Base-by-base conservation (phyloP, 2,113 vertebrate genomes). In the Boulengeromyrus knoepffleri region DNA sequence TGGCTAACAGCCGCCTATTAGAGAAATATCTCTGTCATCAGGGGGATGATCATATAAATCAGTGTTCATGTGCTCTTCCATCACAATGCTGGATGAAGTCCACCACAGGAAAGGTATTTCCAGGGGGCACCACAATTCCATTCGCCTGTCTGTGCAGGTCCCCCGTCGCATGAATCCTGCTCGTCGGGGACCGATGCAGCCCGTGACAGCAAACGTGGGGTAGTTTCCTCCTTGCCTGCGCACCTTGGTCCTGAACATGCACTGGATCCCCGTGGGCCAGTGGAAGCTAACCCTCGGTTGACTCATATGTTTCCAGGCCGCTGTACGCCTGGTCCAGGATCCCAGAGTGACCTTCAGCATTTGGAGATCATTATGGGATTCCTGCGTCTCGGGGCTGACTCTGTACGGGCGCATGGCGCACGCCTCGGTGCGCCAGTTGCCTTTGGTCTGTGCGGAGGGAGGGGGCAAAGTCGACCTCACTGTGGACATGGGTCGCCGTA, bases 41-140 rank as follows among this genome's bases (percentile, higher is more conserved):
- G 87, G 90, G 93, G 89, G 92, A 93, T 88, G 91, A 95, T 94
- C 91, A 74, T 92, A 93, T 95, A 95, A 95, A 95, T 95, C 93
- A 95, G 92, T 62, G 91, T 91, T 94, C 93, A 90, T 93, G 93
- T 93, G 94, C 94, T 95, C 92, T 95, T 95, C 94, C 96, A 95
- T 96, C 94, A 95, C 92, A 89, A 90, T 77, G 88, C 91, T 94
- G 94, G 94, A 93, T 66, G 24, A 87, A 2, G 84, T 93, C 92
- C 93, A 94, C 92, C 87, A 13, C 42, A 85, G 92, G 89, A 91
- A 93, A 95, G 93, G 93, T 88, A 90, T 31, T 92, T 93, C 91
- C 93, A 92, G 89, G 88, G 58, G 85, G 70, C 90, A 89, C 90
- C 92, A 91, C 70, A 91, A 90, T 89, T 87, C 12, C 91, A 88